phyloP scores from a whole-genome alignment of 2,113 vertebrate species.

The Phrynosoma platyrhinos region DNA sequence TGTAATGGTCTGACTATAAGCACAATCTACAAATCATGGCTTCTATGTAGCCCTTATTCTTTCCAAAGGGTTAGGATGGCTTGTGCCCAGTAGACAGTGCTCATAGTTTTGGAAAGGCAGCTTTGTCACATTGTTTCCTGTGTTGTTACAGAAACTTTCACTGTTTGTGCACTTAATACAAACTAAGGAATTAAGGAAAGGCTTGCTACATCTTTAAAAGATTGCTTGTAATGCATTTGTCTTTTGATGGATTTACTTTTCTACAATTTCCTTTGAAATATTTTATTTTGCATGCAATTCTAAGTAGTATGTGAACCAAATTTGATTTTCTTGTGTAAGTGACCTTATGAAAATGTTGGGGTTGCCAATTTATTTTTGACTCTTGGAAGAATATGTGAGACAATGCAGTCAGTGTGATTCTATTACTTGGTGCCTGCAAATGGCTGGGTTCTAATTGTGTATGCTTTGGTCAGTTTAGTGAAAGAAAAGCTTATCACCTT shows the following conservation, averaged over 20 bases:
- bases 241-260: constrained; percentile 19
- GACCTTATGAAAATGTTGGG: constrained; percentile 45
- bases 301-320: constrained; percentile 17
- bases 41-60: not conserved
- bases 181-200: constrained; percentile 12
- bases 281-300: constrained; percentile 7
- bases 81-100: not conserved
- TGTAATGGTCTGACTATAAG: no score
- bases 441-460: constrained; percentile 46
- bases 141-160: constrained; percentile 28
- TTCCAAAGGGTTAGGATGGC: not conserved
- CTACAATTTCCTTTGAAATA: constrained; percentile 31
- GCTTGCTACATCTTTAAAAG: not conserved
- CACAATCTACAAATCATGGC: not conserved
- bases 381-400: constrained; percentile 16
- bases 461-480: constrained; percentile 43
- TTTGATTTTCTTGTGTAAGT: constrained; percentile 53
- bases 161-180: constrained; percentile 37
- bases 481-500: constrained; percentile 39
- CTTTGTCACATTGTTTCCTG: constrained; percentile 36
- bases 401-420: constrained; percentile 37
- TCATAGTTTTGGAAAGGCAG: constrained; percentile 33
- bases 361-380: constrained; percentile 34
- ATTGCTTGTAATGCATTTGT: constrained; percentile 48
- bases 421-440: constrained; percentile 58